These are phyloP conservation scores for Drosophila sordidapex DNA, from an alignment of 2,888 invertebrate genomes.

Conservation along the genomic window DNA sequence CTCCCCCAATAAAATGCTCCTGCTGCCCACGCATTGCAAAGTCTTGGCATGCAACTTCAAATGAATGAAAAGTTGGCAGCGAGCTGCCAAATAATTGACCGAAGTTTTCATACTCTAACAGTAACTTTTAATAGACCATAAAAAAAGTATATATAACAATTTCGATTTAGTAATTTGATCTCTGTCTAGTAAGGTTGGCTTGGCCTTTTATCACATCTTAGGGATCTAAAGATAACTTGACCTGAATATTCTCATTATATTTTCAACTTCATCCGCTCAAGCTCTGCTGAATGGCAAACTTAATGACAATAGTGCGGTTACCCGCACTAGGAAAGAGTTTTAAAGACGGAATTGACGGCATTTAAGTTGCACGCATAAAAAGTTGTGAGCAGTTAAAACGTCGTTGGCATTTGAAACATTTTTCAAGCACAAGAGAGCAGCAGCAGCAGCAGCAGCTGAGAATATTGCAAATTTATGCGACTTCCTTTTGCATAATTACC, in stretches of 20 bases:
- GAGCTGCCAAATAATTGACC: not conserved
- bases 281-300: constrained; percentile 8
- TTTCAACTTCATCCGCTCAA: not conserved
- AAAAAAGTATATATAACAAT: no score
- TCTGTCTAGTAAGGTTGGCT: not conserved
- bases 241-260: not conserved
- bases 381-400: constrained; percentile 77
- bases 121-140: not conserved
- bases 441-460: constrained; percentile 45
- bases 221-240: not conserved
- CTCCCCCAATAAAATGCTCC: not conserved
- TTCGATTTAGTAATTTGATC: not conserved
- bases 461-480: constrained; percentile 80
- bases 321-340: constrained; percentile 10
- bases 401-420: constrained; percentile 79
- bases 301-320: not conserved
- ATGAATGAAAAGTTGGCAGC: constrained; percentile 47
- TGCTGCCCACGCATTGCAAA: constrained; percentile 40
- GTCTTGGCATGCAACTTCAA: constrained; percentile 69
- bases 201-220: not conserved
- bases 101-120: constrained; percentile 32
- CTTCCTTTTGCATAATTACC: constrained; percentile 80
- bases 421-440: constrained; percentile 36
- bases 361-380: constrained; percentile 64
- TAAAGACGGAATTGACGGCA: constrained; percentile 58